phyloP scores from a whole-genome alignment of 1,140 invertebrate genomes.

The Macrosteles quadrilineatus region DNA sequence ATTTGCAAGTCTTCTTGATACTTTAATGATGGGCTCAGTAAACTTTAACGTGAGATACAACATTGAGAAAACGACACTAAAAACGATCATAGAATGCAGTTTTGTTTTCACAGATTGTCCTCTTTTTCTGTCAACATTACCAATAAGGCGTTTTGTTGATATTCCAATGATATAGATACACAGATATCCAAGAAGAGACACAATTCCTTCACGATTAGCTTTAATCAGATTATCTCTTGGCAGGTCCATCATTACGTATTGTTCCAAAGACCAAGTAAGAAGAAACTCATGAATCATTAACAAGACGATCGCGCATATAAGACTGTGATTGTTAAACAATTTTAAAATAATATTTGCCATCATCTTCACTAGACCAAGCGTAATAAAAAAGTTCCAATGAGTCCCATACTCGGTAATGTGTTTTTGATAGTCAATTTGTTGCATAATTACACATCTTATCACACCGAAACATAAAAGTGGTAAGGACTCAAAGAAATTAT shows the following conservation, averaged over 20 bases:
- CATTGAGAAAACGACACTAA: not conserved
- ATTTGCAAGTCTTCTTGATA: slow-evolving; percentile 75
- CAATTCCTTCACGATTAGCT: slow-evolving; percentile 88
- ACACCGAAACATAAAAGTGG: slow-evolving; percentile 65
- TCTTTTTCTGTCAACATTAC: not conserved
- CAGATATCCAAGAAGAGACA: slow-evolving; percentile 80
- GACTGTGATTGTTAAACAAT: slow-evolving; percentile 52
- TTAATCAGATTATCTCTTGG: slow-evolving; percentile 62
- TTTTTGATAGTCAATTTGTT: slow-evolving; percentile 75
- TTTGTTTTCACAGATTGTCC: not conserved
- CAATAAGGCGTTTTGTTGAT: slow-evolving; percentile 52
- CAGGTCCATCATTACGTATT: slow-evolving; percentile 69
- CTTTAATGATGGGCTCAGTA: not conserved
- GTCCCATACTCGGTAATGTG: slow-evolving; percentile 89
- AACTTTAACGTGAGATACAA: not conserved
- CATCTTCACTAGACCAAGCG: slow-evolving; percentile 79
- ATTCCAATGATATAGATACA: slow-evolving; percentile 70
- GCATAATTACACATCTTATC: slow-evolving; percentile 61
- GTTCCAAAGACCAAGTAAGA: slow-evolving; percentile 61
- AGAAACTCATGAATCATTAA: slow-evolving; percentile 67
- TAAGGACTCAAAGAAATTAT: not conserved
- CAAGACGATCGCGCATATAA: slow-evolving; percentile 56
- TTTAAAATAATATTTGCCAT: slow-evolving; percentile 61
- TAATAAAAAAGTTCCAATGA: slow-evolving; percentile 97
- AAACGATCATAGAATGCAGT: not conserved